A percentile compares a stretch with the other conserved stretches of the same genome.
Conservation (phyloP, 2,797 vertebrate species). For the Rhodeus uyekii region DNA sequence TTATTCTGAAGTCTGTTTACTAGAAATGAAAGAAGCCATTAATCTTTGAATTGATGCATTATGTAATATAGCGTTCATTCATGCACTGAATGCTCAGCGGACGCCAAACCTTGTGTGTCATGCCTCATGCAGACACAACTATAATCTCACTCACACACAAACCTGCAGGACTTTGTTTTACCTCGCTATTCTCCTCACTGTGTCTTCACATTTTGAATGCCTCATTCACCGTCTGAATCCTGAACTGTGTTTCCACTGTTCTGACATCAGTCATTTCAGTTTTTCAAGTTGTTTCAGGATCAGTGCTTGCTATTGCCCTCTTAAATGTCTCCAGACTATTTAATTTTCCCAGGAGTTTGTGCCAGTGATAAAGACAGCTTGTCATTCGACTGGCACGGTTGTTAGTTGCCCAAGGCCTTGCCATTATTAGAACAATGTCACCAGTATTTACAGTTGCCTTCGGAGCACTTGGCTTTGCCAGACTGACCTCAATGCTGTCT, state of each 20-base stretch:
- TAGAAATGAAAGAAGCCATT: conserved; percentile 25
- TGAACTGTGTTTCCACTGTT: neutral
- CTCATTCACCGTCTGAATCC: neutral
- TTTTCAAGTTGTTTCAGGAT: conserved; percentile 27
- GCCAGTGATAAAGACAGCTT: conserved; percentile 41
- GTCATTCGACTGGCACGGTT: conserved; percentile 21
- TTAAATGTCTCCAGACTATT: conserved; percentile 19
- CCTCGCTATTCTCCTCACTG: neutral
- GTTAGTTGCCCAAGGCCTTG: conserved; percentile 18
- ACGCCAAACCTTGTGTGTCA: neutral
- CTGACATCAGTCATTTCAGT: conserved; percentile 8
- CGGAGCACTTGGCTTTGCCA: neutral
- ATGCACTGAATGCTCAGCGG: conserved; percentile 16
- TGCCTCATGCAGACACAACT: conserved; percentile 13
- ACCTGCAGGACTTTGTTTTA: neutral
- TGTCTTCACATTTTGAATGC: conserved; percentile 9
- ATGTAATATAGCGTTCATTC: conserved; percentile 25
- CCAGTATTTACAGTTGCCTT: conserved; percentile 30
- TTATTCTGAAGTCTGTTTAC: conserved; percentile 25
- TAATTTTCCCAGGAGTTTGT: conserved; percentile 16
- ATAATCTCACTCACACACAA: conserved; percentile 17
- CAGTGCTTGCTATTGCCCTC: conserved; percentile 1
- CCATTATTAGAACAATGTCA: conserved; percentile 41
- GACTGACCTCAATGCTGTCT: conserved; percentile 11
- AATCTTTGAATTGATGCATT: conserved; percentile 21